These are phyloP conservation scores for Drosophila prosaltans DNA, from an alignment of 1,140 invertebrate genomes.

Conservation along the genomic window DNA sequence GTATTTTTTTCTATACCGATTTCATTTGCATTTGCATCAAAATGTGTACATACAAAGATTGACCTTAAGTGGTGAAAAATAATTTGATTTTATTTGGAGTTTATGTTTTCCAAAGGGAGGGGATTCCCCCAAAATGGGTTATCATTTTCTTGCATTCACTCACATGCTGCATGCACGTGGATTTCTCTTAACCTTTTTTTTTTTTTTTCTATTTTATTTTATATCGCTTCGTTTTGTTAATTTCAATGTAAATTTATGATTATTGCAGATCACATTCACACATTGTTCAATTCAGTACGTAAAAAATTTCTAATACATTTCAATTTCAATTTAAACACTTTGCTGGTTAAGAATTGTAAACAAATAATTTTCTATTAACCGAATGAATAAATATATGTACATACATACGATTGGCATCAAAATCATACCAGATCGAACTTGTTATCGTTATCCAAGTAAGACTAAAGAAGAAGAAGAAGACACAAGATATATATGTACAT, in stretches of 20 bases:
- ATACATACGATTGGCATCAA: constrained; percentile 32
- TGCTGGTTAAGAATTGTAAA: constrained; percentile 58
- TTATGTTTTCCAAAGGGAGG: constrained; percentile 23
- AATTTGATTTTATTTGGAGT: constrained; percentile 14
- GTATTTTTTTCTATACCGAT: background rate
- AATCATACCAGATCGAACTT: constrained; percentile 75
- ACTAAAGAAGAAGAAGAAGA: constrained; percentile 38
- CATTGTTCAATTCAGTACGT: constrained; percentile 46
- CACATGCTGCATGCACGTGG: constrained; percentile 31
- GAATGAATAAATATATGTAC: constrained; percentile 11
- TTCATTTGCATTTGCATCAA: constrained; percentile 25
- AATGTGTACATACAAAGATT: background rate
- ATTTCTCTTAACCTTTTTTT: constrained; percentile 10
- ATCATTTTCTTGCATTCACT: constrained; percentile 18
- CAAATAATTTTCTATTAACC: constrained; percentile 80
- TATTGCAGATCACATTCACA: constrained; percentile 24
- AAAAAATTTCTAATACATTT: constrained; percentile 58
- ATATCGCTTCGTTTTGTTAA: background rate
- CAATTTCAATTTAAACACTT: constrained; percentile 66
- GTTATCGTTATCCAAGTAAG: constrained; percentile 74
- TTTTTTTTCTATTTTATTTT: background rate
- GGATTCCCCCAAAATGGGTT: constrained; percentile 21
- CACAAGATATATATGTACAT: background rate
- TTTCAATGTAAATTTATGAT: constrained; percentile 60
- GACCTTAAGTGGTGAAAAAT: constrained; percentile 28